phyloP scores from a whole-genome alignment of 2,888 invertebrate species.

The Adelognathus sp. region DNA sequence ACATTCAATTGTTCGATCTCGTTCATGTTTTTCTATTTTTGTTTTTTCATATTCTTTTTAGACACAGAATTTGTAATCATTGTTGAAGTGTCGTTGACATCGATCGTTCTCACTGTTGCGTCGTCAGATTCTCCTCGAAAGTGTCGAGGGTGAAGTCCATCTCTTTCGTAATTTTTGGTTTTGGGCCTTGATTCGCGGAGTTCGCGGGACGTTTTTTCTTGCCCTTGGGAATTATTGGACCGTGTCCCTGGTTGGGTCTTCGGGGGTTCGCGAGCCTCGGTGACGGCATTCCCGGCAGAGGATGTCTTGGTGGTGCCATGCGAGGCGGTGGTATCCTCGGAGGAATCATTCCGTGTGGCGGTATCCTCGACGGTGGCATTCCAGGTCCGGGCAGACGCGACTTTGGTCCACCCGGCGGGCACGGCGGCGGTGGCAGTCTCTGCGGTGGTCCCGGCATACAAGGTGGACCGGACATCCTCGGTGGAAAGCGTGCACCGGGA shows the following conservation, averaged over 20 bases:
- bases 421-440: constrained; percentile 49
- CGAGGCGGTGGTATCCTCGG: constrained; percentile 25
- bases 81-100: constrained; percentile 6
- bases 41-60: background rate
- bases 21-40: background rate
- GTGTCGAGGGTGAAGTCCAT: constrained; percentile 75
- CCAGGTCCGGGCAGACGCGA: constrained; percentile 62
- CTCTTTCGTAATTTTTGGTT: constrained; percentile 61
- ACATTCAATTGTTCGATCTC: background rate
- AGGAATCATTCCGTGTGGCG: constrained; percentile 43
- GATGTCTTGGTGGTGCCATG: constrained; percentile 37
- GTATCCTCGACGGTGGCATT: constrained; percentile 61
- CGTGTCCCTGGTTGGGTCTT: background rate
- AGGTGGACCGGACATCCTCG: constrained; percentile 49
- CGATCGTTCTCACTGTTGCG: constrained; percentile 29
- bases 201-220: constrained; percentile 19
- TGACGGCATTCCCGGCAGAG: constrained; percentile 21
- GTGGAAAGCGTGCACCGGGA: constrained; percentile 60
- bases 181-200: background rate
- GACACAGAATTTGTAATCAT: constrained; percentile 10
- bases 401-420: constrained; percentile 54
- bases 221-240: constrained; percentile 16
- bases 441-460: constrained; percentile 56
- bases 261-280: constrained; percentile 24
- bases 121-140: constrained; percentile 73